Evolutionary conservation across 2,797 vertebrate species (phyloP), one percentile per base, ranked within the genome.

Genomic region (Bucorvus abyssinicus): DNA sequence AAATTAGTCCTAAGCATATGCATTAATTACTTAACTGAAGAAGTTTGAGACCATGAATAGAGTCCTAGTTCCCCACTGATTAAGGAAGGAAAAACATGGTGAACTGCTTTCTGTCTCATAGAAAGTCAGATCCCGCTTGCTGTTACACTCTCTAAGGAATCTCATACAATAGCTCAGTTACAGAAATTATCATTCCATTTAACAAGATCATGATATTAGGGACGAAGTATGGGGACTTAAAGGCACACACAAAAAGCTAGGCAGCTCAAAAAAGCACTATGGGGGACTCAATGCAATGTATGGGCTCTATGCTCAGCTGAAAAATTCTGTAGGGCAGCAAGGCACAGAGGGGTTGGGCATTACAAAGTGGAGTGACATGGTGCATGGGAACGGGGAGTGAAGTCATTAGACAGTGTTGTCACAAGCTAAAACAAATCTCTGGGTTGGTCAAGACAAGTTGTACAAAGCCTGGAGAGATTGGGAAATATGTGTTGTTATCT

Each of bases 1-100:
- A 96, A 94, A 97, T 95, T 84, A 94, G 74, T 90, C 88, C 60
- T 89, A 90, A 96, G 68, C 64, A 68, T 68, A 94, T 71, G 60
- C 91, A 93, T 87, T 87, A 94, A 97, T 96, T 96, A 96, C 78
- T 85, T 89, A 75, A 74, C 68, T 92, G 75, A 68, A 94, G 84
- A 95, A 96, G 59, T 0, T 74, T 38, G 44, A 93, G 78, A 77
- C 86, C 71, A 50, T 71, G 53, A 87, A 94, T 88, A 47, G 86
- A 79, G 57, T 55, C 49, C 57, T 74, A 38, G 56, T 16, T 94
- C 74, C 60, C 49, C 20, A 29, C 49, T 94, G 93, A 90, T 94
- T 95, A 91, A 82, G 68, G 86, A 83, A 77, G 78, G 55, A 87
- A 87, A 90, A 89, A 50, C 56, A 82, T 4, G 7, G 26, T 21